Conservation (phyloP, 2,113 vertebrate species). For the Gulo gulo region DNA sequence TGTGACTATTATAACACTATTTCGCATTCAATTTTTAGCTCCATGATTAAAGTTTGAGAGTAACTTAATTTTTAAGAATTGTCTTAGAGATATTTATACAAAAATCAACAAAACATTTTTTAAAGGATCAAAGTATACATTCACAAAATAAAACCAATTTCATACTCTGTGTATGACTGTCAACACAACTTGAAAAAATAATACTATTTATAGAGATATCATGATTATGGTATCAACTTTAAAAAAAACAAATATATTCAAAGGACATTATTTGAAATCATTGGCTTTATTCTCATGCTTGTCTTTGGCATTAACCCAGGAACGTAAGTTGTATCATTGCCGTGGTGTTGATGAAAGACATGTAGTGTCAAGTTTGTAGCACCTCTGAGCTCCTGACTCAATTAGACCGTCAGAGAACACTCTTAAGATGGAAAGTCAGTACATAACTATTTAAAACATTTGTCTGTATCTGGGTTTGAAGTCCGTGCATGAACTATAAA, state of each 20-base stretch:
- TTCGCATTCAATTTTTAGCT: background rate
- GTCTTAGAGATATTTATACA: background rate
- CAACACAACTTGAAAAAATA: background rate
- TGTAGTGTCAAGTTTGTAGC: background rate
- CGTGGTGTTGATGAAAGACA: background rate
- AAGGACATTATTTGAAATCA: background rate
- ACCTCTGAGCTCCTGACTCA: background rate
- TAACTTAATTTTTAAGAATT: background rate
- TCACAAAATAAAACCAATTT: background rate
- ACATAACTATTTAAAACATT: background rate
- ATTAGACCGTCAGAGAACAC: background rate
- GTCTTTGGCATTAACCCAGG: background rate
- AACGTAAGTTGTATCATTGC: background rate
- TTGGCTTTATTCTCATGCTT: background rate
- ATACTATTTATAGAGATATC: background rate
- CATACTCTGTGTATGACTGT: background rate
- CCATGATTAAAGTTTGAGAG: background rate
- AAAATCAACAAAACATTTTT: background rate
- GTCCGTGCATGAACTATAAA: constrained; percentile 48
- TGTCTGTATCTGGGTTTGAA: constrained; percentile 10
- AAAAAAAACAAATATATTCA: background rate
- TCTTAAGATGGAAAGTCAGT: background rate
- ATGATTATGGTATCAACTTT: background rate
- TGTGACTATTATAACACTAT: background rate
- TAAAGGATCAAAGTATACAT: background rate